Conservation (phyloP, 2,888 invertebrate species). For the Synergus itoensis region DNA sequence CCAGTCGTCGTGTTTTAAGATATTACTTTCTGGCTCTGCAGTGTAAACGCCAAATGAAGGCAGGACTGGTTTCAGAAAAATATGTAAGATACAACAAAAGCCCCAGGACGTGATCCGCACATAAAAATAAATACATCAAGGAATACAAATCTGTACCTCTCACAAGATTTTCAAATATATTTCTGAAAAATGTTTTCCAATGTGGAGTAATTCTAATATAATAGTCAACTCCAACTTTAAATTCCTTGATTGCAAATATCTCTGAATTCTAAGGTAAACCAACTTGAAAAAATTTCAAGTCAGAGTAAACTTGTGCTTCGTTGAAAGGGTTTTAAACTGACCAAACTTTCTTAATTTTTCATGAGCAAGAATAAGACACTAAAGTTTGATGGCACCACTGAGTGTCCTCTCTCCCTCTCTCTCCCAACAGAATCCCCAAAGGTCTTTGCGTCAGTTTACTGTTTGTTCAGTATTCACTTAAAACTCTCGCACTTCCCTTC, state of each 20-base stretch:
- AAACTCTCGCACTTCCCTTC: conserved; percentile 18
- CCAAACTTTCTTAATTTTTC: conserved; percentile 25
- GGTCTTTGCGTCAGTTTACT: conserved; percentile 33
- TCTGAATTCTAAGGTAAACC: background rate
- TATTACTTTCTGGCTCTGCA: conserved; percentile 69
- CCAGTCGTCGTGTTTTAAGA: conserved; percentile 73
- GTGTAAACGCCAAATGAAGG: conserved; percentile 43
- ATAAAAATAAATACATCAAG: background rate
- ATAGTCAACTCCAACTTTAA: background rate
- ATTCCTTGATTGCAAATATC: background rate
- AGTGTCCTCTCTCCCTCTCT: conserved; percentile 3
- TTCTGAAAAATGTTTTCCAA: background rate
- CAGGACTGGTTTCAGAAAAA: background rate
- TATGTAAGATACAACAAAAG: background rate
- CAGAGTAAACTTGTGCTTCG: background rate
- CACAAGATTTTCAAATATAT: background rate
- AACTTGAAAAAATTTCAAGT: background rate
- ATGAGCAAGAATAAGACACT: conserved; percentile 12
- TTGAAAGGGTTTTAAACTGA: conserved; percentile 32
- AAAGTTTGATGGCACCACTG: conserved; percentile 21
- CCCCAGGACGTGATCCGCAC: background rate
- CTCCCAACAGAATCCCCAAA: background rate
- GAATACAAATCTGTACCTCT: background rate
- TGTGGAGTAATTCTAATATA: background rate
- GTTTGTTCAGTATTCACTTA: conserved; percentile 38